A percentile compares a stretch with the other conserved stretches of the same genome.
phyloP scores from a whole-genome alignment of 2,113 vertebrate species.

The Rhadina sibilatrix region DNA sequence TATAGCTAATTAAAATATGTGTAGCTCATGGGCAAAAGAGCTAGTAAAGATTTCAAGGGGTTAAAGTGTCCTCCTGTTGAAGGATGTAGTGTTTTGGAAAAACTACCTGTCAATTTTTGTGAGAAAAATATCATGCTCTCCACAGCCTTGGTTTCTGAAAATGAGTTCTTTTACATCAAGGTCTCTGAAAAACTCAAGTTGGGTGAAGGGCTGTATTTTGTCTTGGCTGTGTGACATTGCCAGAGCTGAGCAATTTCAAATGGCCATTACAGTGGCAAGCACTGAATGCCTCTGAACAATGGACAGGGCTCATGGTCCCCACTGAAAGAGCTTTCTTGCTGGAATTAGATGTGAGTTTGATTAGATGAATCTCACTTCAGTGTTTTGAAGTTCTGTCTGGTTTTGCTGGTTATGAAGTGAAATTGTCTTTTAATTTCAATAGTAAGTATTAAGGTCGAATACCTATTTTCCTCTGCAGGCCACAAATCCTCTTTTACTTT shows the following conservation, averaged over 20 bases:
- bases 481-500: background rate
- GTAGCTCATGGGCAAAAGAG: background rate
- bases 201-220: background rate
- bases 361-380: background rate
- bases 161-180: background rate
- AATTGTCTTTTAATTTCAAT: background rate
- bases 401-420: background rate
- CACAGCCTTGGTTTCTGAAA: background rate
- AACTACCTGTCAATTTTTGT: background rate
- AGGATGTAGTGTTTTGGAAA: background rate
- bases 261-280: fast-evolving
- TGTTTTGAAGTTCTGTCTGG: background rate
- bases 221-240: background rate
- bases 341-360: background rate
- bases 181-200: background rate
- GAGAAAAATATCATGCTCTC: background rate
- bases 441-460: background rate
- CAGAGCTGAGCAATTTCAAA: background rate
- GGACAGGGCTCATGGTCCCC: background rate
- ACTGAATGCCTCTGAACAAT: background rate
- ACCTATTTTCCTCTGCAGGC: background rate
- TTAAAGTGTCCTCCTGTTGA: background rate
- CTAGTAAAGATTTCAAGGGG: background rate
- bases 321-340: background rate
- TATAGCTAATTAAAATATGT: background rate